These are phyloP conservation scores for Huso huso DNA, from an alignment of 2,797 vertebrate genomes.

Conservation along the genomic window DNA sequence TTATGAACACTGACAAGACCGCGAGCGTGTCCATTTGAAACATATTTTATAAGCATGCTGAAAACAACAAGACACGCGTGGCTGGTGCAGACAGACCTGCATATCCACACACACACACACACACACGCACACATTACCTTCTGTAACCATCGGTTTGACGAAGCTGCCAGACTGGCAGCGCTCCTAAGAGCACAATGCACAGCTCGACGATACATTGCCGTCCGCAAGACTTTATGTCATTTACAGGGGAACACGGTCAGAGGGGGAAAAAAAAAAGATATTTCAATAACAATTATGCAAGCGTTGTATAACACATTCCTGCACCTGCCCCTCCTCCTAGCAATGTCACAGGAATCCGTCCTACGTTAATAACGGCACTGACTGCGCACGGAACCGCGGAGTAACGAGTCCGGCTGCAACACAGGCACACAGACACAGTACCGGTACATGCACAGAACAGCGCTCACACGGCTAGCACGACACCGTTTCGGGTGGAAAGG, in stretches of 20 bases:
- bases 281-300: slow-evolving; percentile 13
- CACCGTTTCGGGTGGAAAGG: no score
- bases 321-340: slow-evolving; percentile 24
- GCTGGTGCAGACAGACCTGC: no score
- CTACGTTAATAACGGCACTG: slow-evolving; percentile 30
- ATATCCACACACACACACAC: background rate
- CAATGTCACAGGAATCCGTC: slow-evolving; percentile 61
- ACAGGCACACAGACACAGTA: no score
- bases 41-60: no score
- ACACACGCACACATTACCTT: no score
- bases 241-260: background rate
- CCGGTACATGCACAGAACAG: no score
- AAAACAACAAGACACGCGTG: no score
- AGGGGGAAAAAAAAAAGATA: slow-evolving; percentile 24
- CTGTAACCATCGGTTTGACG: background rate
- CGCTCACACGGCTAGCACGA: no score
- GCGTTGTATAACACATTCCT: slow-evolving; percentile 36
- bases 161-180: slow-evolving; percentile 27
- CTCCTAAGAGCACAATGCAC: slow-evolving; percentile 45
- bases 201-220: slow-evolving; percentile 56
- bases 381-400: slow-evolving; percentile 16
- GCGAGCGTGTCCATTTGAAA: no score
- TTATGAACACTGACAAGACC: no score
- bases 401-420: slow-evolving; percentile 17
- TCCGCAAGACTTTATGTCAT: no score